These are phyloP conservation scores for Karalla daura DNA, from an alignment of 2,797 vertebrate genomes.

Conservation along the genomic window DNA sequence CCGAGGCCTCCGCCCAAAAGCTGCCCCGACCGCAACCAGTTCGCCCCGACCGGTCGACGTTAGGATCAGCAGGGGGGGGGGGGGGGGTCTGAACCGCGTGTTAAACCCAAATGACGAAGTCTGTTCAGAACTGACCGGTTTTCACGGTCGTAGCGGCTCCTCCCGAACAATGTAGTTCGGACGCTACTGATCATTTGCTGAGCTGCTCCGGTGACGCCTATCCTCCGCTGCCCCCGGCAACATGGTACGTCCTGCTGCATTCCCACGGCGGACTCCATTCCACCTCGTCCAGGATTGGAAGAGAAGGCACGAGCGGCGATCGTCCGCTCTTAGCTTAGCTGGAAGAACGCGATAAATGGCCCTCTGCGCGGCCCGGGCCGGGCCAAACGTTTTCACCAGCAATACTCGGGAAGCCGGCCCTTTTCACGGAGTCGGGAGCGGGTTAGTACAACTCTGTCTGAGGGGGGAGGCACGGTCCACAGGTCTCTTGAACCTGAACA, in stretches of 20 bases:
- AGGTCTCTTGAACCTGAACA: constrained; percentile 56
- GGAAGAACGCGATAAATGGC: constrained; percentile 74
- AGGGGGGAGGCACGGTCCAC: constrained; percentile 62
- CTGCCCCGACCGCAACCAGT: no score
- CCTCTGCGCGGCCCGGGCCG: constrained; percentile 66
- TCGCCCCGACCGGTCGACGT: no score
- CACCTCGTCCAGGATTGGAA: constrained; percentile 37
- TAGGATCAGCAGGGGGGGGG: no score
- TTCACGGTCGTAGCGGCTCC: no score
- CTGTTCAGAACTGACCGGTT: no score
- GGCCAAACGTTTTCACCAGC: constrained; percentile 76
- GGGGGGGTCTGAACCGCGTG: no score
- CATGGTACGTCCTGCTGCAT: constrained; percentile 47
- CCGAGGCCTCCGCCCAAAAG: no score
- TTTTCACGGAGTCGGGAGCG: constrained; percentile 43
- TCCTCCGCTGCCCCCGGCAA: constrained; percentile 43
- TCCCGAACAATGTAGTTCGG: no score
- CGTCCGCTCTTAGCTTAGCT: constrained; percentile 32
- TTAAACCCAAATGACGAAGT: no score
- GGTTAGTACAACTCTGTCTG: constrained; percentile 51
- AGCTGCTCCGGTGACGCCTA: constrained; percentile 45
- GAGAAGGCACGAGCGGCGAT: constrained; percentile 48
- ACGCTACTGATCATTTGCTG: constrained; percentile 29
- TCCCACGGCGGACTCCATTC: constrained; percentile 38
- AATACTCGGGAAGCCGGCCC: constrained; percentile 55